Evolutionary conservation across 2,797 vertebrate genomes (phyloP), one percentile per base, ranked within the genome.

Genomic region (Steatocranus sp.): DNA sequence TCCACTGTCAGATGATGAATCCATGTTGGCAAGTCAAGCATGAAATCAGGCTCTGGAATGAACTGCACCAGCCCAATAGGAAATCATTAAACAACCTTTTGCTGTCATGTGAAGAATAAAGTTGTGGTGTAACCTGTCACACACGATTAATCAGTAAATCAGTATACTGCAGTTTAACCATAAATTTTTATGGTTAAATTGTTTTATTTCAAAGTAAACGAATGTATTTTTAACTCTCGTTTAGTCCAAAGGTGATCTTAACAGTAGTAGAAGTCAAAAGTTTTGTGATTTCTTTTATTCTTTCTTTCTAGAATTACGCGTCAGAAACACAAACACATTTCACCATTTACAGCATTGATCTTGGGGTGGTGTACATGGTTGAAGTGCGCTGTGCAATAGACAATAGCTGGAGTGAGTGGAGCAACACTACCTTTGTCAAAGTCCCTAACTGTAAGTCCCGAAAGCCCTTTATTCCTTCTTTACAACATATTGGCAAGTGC

Each of bases 371-470:
- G 56, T 97, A 97, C n/a, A 6, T 86, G 51, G 94, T 97, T 38
- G 96, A 97, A 89, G 96, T 97, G 50, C 97, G 95, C 68, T 98
- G 97, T 83, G 95, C 89, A 18, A 92, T 98, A 7, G 97, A 98
- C 83, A 91, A 96, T 5, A 94, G 97, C 82, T 98, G 98, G 98
- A 98, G 98, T 3, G 93, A 96, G 20, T 98, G 98, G 98, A 97
- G 96, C 89, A 75, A 89, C 46, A 48, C 90, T 6, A 89, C 78
- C 20, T 93, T 34, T 36, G 86, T 95, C 41, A 82, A 94, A 51
- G 89, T 97, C 63, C 96, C 95, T 2, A 78, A 85, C 81, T 93
- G 98, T 98, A 89, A 96, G 97, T 90, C 41, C 75, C 18, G 1
- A n/a, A 86, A 12, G 23, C 5, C 58, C 25, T 54, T 80, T 38